Evolutionary conservation across 2,113 vertebrate genomes (phyloP).

Genomic region (Chaetodon trifascialis): DNA sequence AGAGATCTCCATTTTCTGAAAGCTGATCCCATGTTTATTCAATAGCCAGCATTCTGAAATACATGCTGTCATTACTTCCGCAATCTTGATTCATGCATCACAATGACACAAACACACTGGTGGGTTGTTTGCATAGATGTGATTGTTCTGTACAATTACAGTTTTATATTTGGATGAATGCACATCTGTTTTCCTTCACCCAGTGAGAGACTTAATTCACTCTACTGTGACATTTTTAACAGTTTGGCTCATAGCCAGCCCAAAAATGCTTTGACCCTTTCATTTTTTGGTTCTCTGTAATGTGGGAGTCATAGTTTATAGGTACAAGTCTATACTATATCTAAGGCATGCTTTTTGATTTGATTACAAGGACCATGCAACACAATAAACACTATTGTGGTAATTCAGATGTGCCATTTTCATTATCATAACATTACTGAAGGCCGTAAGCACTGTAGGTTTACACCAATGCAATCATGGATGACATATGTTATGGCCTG

Average conservation of each 20-base stretch:
- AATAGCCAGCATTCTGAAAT: not conserved
- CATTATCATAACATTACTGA: not conserved
- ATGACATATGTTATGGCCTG: slow-evolving; percentile 15
- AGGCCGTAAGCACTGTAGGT: not conserved
- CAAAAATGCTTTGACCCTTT: not conserved
- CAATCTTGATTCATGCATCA: not conserved
- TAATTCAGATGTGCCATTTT: not conserved
- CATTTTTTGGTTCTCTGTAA: not conserved
- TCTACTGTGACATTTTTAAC: not conserved
- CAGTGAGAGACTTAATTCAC: not conserved
- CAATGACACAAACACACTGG: not conserved
- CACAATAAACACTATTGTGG: not conserved
- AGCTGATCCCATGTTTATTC: not conserved
- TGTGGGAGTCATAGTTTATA: not conserved
- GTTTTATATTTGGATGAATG: not conserved
- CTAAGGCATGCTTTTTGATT: not conserved
- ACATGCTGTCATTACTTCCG: not conserved
- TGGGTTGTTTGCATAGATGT: not conserved
- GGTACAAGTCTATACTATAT: not conserved
- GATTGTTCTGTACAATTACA: not conserved
- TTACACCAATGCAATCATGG: slow-evolving; percentile 38
- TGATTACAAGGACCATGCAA: not conserved
- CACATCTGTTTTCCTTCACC: not conserved
- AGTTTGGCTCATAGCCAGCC: too few species aligned
- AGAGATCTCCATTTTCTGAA: not conserved